Evolutionary conservation across 30 jellyfish, hydroid and myxozoan species (phyloP), one percentile per base, ranked within the genome.

Genomic region (Chrysaora quinquecirrha): DNA sequence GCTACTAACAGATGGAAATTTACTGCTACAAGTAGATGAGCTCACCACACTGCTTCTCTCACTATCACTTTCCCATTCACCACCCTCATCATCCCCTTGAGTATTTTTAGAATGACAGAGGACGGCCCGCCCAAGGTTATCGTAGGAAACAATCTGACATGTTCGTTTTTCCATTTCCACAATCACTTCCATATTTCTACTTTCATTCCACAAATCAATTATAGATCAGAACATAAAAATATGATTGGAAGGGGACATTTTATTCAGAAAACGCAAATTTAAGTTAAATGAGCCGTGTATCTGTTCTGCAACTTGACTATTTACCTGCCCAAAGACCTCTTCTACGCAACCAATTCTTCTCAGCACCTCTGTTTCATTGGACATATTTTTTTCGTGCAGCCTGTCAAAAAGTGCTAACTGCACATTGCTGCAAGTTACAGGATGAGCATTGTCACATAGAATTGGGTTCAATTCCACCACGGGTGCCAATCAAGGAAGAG

Each of bases 291-390:
- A 18, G 27, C 81, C 72, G 34, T 84, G 95, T 34, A 75, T 12
- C 73, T 84, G 89, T 47, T 84, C 95, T 61, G 66, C 89, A n/a
- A 48, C 83, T 30, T 84, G 61, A 31, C 87, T 84, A 64, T 84
- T 84, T 25, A 84, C 34, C 64, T n/a, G 12, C 34, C 82, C 88
- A 61, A 29, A 61, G 29, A 84, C 75, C 67, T 72, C 89, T 34
- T 74, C 62, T 18, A 84, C 82, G 48, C 88, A 72, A 24, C 68
- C 77, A 0, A 72, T 74, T 43, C 78, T 48, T 43, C 89, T 31
- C 76, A 80, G 46, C 14, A 64, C 73, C 62, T 82, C 93, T 18
- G 35, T 72, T 31, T 82, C 93, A 14, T 24, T 38, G 30, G 33
- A 25, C 16, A 84, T 73, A 46, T 84, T 73, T 32, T 35, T 75